phyloP scores from a whole-genome alignment of 2,888 invertebrate species.

The Dicyrtoma fusca region DNA sequence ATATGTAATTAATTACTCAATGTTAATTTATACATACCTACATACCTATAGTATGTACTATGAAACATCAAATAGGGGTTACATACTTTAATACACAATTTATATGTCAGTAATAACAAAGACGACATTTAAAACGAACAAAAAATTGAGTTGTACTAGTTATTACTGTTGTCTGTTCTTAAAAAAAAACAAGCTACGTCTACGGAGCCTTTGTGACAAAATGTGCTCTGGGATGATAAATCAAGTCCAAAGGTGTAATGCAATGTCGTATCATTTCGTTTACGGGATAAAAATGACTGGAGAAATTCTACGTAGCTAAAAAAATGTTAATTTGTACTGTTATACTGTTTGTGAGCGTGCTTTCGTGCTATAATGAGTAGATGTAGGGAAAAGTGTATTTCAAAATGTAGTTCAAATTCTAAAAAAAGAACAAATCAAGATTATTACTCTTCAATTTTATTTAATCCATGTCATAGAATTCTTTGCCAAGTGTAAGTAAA shows the following conservation, averaged over 20 bases:
- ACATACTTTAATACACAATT: not conserved
- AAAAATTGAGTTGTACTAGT: not conserved
- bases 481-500: not conserved
- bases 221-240: no score
- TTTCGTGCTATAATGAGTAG: not conserved
- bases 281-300: no score
- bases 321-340: no score
- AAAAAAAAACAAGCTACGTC: no score
- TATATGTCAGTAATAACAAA: not conserved
- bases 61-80: slow-evolving; percentile 21
- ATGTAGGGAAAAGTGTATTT: not conserved
- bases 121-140: not conserved
- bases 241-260: no score
- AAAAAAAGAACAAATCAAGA: not conserved
- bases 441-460: slow-evolving; percentile 14
- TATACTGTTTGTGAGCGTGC: slow-evolving; percentile 7
- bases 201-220: no score
- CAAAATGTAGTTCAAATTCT: not conserved
- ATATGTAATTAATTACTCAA: no score
- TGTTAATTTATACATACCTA: no score
- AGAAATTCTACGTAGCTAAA: no score
- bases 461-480: not conserved
- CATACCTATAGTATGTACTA: no score
- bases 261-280: no score
- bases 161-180: no score